A percentile compares a stretch with the other conserved stretches of the same genome.
Evolutionary conservation across 2,888 invertebrate species (phyloP).

Genomic region (Chromoteleia sp.): DNA sequence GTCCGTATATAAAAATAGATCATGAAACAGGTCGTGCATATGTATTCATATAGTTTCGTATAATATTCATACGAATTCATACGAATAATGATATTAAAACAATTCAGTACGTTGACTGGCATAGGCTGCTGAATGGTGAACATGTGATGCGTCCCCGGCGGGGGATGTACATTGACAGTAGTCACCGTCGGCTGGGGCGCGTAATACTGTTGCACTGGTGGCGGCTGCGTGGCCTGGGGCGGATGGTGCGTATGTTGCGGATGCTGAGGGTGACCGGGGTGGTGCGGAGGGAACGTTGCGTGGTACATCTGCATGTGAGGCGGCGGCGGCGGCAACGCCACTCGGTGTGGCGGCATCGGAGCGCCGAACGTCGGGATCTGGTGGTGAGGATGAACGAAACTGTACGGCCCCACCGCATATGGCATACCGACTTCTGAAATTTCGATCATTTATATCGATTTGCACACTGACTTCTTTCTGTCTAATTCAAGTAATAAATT

Average conservation of each 20-base stretch:
- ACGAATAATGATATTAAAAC: conserved; percentile 1
- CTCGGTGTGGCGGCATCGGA: conserved; percentile 85
- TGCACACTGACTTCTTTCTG: no score
- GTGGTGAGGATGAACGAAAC: conserved; percentile 89
- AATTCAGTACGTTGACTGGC: conserved; percentile 78
- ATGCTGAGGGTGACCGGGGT: conserved; percentile 84
- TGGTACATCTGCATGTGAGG: conserved; percentile 86
- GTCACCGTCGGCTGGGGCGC: conserved; percentile 81
- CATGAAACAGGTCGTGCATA: no score
- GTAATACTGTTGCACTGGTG: conserved; percentile 85
- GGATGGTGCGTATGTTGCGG: conserved; percentile 81
- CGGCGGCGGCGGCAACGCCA: conserved; percentile 85
- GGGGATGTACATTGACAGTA: conserved; percentile 81
- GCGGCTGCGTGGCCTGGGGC: conserved; percentile 85
- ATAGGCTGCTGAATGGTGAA: conserved; percentile 83
- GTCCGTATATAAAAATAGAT: no score
- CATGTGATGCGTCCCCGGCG: conserved; percentile 82
- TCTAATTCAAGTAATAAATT: no score
- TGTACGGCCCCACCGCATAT: conserved; percentile 88
- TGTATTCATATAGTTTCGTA: conserved; percentile 3
- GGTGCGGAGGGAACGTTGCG: conserved; percentile 83
- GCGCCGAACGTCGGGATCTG: conserved; percentile 85
- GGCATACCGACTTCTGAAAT: conserved; percentile 85
- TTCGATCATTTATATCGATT: conserved; percentile 18
- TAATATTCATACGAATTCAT: conserved; percentile 6